Evolutionary conservation across 2,797 vertebrate genomes (phyloP).

Genomic region (Poeciliopsis gracilis): DNA sequence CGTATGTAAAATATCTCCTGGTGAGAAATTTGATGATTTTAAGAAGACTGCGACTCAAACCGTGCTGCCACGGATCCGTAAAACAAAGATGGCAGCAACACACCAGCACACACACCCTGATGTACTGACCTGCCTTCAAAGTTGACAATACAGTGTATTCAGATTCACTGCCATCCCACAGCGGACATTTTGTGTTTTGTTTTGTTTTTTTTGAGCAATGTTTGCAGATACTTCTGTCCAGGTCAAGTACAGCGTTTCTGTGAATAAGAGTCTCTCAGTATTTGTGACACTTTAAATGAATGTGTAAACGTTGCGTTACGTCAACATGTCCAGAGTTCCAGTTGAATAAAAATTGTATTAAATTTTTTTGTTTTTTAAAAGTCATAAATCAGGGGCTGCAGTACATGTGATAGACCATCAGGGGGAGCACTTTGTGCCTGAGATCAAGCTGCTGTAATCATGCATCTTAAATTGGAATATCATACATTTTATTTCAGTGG

Average conservation of each 20-base stretch:
- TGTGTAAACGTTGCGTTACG: neutral
- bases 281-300: neutral
- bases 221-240: constrained; percentile 15
- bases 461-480: neutral
- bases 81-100: constrained; percentile 11
- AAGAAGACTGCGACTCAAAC: neutral
- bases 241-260: neutral
- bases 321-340: constrained; percentile 6
- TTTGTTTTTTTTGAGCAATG: neutral
- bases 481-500: neutral
- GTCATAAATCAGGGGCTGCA: neutral
- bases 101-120: neutral
- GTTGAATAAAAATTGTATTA: neutral
- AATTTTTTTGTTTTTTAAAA: neutral
- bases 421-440: neutral
- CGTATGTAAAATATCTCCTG: neutral
- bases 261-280: neutral
- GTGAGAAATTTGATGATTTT: neutral
- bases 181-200: neutral
- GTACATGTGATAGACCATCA: neutral
- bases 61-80: neutral
- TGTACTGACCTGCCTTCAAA: constrained; percentile 32
- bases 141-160: constrained; percentile 8
- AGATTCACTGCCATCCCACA: constrained; percentile 35
- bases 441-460: neutral